phyloP scores from a whole-genome alignment of 2,113 vertebrate species.

The Sebastes schlegelii region DNA sequence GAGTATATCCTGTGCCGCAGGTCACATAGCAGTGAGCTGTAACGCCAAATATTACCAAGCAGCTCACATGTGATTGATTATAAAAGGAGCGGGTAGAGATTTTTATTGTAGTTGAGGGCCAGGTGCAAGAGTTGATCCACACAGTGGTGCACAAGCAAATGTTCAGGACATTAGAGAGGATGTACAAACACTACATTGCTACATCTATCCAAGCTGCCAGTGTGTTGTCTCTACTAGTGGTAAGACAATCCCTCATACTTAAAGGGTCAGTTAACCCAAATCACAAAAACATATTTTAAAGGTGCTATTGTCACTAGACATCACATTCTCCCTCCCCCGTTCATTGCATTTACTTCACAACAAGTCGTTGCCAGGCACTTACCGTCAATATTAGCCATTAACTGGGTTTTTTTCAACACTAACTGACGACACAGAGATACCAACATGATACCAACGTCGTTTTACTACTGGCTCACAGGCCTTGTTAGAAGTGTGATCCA shows the following conservation, averaged over 20 bases:
- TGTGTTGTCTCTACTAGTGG: background rate
- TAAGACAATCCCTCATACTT: background rate
- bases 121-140: too few species aligned
- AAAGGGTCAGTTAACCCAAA: background rate
- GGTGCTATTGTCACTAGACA: too few species aligned
- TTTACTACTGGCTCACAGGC: too few species aligned
- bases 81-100: slow-evolving; percentile 15
- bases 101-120: background rate
- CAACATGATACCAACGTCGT: too few species aligned
- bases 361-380: background rate
- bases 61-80: slow-evolving; percentile 22
- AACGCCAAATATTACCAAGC: slow-evolving; percentile 12
- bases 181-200: background rate
- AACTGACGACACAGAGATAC: too few species aligned
- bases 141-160: slow-evolving; percentile 9
- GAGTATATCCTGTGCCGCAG: slow-evolving; percentile 77
- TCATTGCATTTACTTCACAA: too few species aligned
- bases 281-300: too few species aligned
- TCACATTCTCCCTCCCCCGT: too few species aligned
- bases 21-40: slow-evolving; percentile 31
- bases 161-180: background rate
- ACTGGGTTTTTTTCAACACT: too few species aligned
- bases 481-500: too few species aligned
- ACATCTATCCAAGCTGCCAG: background rate
- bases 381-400: background rate